A percentile compares a stretch with the other conserved stretches of the same genome.
These are phyloP conservation scores for Epirrita christyi DNA, from an alignment of 2,888 invertebrate species.

Conservation along the genomic window DNA sequence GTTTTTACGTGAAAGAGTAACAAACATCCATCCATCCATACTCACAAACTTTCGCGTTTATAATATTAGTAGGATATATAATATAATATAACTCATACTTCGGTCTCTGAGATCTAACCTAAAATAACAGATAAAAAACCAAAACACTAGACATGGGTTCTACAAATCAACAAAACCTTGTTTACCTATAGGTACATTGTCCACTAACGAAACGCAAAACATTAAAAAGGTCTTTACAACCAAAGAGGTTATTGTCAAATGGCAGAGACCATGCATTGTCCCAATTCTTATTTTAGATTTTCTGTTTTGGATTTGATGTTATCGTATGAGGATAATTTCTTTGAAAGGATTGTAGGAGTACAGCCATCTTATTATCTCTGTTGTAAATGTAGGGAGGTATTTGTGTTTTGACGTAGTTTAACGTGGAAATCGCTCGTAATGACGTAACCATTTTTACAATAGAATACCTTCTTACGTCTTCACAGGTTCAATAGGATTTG, in stretches of 20 bases:
- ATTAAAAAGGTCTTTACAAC: neutral
- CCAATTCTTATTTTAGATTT: slow-evolving; percentile 31
- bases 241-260: slow-evolving; percentile 18
- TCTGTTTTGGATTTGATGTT: slow-evolving; percentile 25
- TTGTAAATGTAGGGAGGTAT: neutral
- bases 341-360: neutral
- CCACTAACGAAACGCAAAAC: neutral
- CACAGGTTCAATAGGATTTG: too few species aligned
- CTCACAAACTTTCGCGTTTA: too few species aligned
- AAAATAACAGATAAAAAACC: too few species aligned
- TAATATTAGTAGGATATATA: too few species aligned
- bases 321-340: neutral
- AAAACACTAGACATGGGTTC: too few species aligned
- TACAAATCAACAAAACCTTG: too few species aligned
- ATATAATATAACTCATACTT: too few species aligned
- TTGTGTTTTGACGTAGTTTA: neutral
- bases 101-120: too few species aligned
- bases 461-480: too few species aligned
- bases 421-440: neutral
- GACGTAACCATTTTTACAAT: too few species aligned
- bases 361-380: neutral
- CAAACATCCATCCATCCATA: too few species aligned
- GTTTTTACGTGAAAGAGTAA: too few species aligned
- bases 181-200: neutral
- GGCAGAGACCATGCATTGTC: slow-evolving; percentile 26